Evolutionary conservation across 2,113 vertebrate genomes (phyloP).

Genomic region (Morone saxatilis): DNA sequence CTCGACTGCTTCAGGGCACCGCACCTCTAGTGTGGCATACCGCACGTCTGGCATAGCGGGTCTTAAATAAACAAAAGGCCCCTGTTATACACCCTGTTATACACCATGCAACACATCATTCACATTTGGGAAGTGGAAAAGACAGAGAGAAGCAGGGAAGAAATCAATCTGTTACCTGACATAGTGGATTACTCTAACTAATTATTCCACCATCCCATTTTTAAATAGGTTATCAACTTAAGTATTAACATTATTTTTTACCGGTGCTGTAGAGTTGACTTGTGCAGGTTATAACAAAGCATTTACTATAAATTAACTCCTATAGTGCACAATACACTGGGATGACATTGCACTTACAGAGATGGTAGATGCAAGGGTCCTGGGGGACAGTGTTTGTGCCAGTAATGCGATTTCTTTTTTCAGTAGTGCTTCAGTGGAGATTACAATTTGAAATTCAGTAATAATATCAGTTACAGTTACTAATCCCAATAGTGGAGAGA

Average conservation of each 20-base stretch:
- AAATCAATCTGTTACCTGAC: conserved; percentile 83
- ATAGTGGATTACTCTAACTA: conserved; percentile 80
- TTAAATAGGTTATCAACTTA: not conserved
- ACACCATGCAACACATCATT: conserved; percentile 83
- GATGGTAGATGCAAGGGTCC: not conserved
- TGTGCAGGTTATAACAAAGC: not conserved
- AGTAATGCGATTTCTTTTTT: not conserved
- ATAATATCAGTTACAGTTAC: not conserved
- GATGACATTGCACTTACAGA: not conserved
- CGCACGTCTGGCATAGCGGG: conserved; percentile 87
- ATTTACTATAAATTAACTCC: not conserved
- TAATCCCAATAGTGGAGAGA: not conserved
- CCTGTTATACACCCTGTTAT: conserved; percentile 85
- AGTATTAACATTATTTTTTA: not conserved
- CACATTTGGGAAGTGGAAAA: conserved; percentile 63
- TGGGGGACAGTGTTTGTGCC: not conserved
- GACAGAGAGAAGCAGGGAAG: not conserved
- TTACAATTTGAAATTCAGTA: not conserved
- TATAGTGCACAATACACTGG: not conserved
- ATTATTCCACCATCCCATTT: conserved; percentile 45
- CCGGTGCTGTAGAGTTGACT: not conserved
- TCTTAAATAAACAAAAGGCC: conserved; percentile 90
- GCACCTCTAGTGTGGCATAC: conserved; percentile 87
- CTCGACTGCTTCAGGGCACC: conserved; percentile 86
- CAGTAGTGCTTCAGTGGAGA: too few species aligned